A percentile compares a stretch with the other conserved stretches of the same genome.
phyloP scores from a whole-genome alignment of 2,113 vertebrate genomes.

The Nanorana parkeri region DNA sequence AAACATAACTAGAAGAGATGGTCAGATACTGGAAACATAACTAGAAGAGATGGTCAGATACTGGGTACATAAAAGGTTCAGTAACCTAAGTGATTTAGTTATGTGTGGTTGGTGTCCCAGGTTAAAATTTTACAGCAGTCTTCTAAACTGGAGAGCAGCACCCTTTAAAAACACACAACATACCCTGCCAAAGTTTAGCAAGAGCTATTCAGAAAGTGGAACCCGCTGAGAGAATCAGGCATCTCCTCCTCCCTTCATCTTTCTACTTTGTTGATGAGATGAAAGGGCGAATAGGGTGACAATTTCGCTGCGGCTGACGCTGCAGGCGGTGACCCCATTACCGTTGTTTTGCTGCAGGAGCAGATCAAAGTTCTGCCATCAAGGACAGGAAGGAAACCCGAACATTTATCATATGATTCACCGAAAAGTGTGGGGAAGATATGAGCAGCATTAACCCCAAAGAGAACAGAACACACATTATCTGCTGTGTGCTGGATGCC shows the following conservation, averaged over 20 bases:
- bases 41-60: no score
- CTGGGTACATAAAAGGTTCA: no score
- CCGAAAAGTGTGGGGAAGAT: no score
- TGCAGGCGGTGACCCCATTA: conserved; percentile 16
- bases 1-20: no score
- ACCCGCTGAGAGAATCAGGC: not conserved
- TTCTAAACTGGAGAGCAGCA: no score
- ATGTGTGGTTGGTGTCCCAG: no score
- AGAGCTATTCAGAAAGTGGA: not conserved
- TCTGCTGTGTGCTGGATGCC: no score
- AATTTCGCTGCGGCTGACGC: not conserved
- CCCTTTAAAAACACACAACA: no score
- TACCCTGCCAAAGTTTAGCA: not conserved
- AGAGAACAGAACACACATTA: no score
- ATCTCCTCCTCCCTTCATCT: not conserved
- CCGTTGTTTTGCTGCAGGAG: not conserved
- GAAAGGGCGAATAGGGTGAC: conserved; percentile 10
- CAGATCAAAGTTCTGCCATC: conserved; percentile 8
- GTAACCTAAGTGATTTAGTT: no score
- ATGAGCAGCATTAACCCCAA: not conserved
- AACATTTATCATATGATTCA: not conserved
- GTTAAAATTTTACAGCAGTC: no score
- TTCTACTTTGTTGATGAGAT: conserved; percentile 12
- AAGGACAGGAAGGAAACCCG: not conserved
- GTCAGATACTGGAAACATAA: no score